A percentile compares a stretch with the other conserved stretches of the same genome.
Evolutionary conservation across 2,797 vertebrate species (phyloP).

Genomic region (Chiroxiphia lanceolata): DNA sequence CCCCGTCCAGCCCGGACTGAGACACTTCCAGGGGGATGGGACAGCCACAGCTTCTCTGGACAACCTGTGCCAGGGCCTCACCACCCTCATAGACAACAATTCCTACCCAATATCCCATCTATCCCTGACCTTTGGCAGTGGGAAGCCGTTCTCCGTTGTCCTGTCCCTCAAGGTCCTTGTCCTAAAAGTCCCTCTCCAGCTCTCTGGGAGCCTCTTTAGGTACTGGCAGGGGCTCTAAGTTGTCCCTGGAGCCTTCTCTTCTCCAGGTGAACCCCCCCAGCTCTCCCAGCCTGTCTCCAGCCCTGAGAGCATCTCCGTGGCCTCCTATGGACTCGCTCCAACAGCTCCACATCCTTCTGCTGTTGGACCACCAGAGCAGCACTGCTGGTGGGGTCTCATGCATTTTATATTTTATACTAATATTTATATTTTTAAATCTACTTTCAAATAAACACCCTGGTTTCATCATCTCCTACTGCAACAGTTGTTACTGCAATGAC

Average conservation of each 20-base stretch:
- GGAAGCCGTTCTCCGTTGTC: background rate
- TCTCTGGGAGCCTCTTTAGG: background rate
- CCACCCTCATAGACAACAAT: background rate
- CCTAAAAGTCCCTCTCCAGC: background rate
- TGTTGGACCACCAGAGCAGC: no score
- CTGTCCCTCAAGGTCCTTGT: background rate
- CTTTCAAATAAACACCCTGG: accelerated
- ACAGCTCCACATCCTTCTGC: background rate
- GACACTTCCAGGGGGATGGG: background rate
- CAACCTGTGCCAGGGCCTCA: accelerated
- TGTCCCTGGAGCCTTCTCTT: background rate
- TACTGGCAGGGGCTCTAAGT: background rate
- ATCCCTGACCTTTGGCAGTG: accelerated
- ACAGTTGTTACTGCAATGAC: background rate
- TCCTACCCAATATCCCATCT: background rate
- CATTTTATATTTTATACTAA: background rate
- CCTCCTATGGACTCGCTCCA: accelerated
- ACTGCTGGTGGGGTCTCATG: background rate
- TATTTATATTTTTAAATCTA: background rate
- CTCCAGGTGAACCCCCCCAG: background rate
- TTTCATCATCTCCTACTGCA: background rate
- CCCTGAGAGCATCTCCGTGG: accelerated
- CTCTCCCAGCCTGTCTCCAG: background rate
- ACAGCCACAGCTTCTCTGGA: background rate
- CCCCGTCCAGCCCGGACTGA: background rate